Percentiles rank a stretch among this genome's conserved stretches.
Evolutionary conservation across 2,888 invertebrate species (phyloP).

Genomic region (Agrenia bidenticulata): DNA sequence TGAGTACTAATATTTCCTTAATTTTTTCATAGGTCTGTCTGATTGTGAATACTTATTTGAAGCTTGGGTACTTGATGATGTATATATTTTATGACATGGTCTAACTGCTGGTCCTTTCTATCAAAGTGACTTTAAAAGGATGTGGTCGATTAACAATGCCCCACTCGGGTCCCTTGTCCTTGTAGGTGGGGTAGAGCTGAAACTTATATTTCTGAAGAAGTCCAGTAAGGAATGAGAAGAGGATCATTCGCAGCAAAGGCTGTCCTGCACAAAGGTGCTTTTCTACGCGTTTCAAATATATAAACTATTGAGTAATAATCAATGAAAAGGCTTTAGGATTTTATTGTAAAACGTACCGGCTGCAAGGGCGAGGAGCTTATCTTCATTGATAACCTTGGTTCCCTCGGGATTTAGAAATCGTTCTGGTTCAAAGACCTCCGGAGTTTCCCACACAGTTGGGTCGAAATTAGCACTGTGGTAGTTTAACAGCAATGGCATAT

Average conservation of each 20-base stretch:
- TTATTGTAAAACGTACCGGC: slow-evolving; percentile 21
- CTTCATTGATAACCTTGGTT: slow-evolving; percentile 20
- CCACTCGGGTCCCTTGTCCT: slow-evolving; percentile 15
- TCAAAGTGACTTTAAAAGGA: slow-evolving; percentile 5
- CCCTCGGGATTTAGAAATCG: slow-evolving; percentile 23
- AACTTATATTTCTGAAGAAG: slow-evolving; percentile 20
- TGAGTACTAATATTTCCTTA: too few species aligned
- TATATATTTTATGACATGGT: too few species aligned
- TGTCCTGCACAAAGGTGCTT: slow-evolving; percentile 30
- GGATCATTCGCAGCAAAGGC: slow-evolving; percentile 13
- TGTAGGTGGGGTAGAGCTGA: not conserved
- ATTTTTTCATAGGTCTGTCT: too few species aligned
- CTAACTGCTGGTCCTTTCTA: too few species aligned
- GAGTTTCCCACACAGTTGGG: slow-evolving; percentile 20
- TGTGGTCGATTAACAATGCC: slow-evolving; percentile 28
- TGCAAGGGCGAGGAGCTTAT: slow-evolving; percentile 16
- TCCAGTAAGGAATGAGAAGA: slow-evolving; percentile 12
- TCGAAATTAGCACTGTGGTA: slow-evolving; percentile 30
- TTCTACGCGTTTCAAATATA: not conserved
- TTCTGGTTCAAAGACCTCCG: slow-evolving; percentile 14
- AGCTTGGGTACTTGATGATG: too few species aligned
- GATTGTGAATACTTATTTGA: too few species aligned
- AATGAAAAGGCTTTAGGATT: not conserved
- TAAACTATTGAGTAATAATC: not conserved
- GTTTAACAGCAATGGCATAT: slow-evolving; percentile 28